Conservation (phyloP, 2,888 invertebrate genomes). For the Drosophila picticornis region DNA sequence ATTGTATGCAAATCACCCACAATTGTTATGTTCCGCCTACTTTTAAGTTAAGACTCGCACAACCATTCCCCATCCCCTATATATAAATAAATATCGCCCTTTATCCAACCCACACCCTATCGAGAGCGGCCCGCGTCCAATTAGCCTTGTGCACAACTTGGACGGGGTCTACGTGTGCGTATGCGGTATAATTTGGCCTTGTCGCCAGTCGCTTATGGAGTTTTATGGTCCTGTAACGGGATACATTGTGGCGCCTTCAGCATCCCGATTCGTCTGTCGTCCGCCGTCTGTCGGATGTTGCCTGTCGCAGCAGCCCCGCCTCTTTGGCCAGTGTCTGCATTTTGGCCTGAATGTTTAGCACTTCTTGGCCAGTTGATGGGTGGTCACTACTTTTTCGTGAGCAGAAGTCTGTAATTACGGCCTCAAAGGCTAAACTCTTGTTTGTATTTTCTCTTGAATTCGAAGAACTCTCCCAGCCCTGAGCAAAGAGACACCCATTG, state of each 20-base stretch:
- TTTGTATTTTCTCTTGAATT: constrained; percentile 6
- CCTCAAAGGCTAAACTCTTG: constrained; percentile 55
- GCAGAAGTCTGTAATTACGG: constrained; percentile 74
- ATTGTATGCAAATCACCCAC: constrained; percentile 79
- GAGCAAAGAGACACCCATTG: background rate
- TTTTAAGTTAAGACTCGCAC: constrained; percentile 54
- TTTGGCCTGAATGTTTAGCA: constrained; percentile 12
- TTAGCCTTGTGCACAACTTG: constrained; percentile 55
- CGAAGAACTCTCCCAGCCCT: constrained; percentile 21
- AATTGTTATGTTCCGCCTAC: constrained; percentile 72
- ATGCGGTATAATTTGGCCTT: constrained; percentile 74
- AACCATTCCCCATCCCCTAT: background rate
- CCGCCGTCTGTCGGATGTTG: background rate
- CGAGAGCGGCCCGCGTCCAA: constrained; percentile 49
- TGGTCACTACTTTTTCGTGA: constrained; percentile 47
- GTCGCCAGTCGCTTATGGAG: constrained; percentile 63
- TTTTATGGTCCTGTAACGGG: constrained; percentile 78
- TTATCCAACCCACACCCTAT: background rate
- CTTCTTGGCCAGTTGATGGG: constrained; percentile 26
- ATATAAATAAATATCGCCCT: background rate
- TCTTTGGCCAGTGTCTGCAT: background rate
- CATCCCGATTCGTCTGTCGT: constrained; percentile 36
- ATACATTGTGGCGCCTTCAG: constrained; percentile 80
- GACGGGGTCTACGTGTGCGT: constrained; percentile 57
- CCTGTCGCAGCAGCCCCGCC: constrained; percentile 8